Evolutionary conservation across 2,113 vertebrate species (phyloP).

Genomic region (Myotis davidii): DNA sequence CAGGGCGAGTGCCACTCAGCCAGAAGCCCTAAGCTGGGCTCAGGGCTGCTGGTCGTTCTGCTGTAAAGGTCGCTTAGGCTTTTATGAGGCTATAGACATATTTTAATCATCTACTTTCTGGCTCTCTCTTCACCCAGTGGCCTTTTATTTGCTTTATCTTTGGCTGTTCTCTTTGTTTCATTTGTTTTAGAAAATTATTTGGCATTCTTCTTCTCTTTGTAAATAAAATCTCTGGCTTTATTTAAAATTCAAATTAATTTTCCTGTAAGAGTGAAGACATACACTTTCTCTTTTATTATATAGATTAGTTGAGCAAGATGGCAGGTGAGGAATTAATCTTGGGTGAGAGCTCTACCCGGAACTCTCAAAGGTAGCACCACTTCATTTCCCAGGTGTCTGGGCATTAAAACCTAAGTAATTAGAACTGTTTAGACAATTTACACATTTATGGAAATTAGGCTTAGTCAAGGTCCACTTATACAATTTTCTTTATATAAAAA

Average conservation of each 20-base stretch:
- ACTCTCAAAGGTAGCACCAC: background rate
- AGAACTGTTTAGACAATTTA: background rate
- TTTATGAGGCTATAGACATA: fast-evolving
- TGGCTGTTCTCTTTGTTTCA: background rate
- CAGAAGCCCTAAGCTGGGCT: too few relatives aligned
- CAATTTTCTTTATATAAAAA: background rate
- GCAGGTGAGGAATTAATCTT: background rate
- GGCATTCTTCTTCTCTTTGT: background rate
- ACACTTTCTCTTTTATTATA: too few relatives aligned
- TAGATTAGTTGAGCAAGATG: background rate
- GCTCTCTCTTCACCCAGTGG: background rate
- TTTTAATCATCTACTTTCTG: background rate
- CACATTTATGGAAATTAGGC: background rate
- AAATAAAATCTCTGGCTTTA: background rate
- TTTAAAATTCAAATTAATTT: constrained; percentile 45
- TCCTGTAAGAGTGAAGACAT: background rate
- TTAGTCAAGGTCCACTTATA: background rate
- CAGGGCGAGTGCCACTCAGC: too few relatives aligned
- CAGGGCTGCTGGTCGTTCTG: too few relatives aligned
- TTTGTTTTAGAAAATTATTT: background rate
- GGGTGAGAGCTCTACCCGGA: background rate
- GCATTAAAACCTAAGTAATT: background rate
- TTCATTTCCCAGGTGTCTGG: background rate
- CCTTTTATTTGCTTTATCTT: background rate
- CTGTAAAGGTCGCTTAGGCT: too few relatives aligned